Evolutionary conservation across 1,140 invertebrate species (phyloP), one percentile per base, ranked within the genome.

Genomic region (Chionoecetes opilio): DNA sequence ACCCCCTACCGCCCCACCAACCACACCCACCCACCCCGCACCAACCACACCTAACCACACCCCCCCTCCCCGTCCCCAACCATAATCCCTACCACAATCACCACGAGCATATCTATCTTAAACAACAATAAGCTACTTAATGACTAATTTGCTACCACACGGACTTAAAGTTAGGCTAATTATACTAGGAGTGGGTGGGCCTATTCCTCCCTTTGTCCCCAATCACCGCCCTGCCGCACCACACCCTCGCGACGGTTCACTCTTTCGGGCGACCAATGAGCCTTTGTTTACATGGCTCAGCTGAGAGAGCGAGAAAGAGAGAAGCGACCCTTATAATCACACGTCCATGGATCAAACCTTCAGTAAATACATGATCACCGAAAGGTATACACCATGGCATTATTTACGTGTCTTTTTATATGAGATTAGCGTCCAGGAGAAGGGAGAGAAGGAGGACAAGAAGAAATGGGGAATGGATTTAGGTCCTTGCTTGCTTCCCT

Each of bases 91-190:
- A 8, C 41, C 41, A 14, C n/a, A n/a, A 90, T 90, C 38, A n/a
- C 29, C 9, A 21, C 2, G 31, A 17, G 41, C n/a, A n/a, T n/a
- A n/a, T n/a, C n/a, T n/a, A n/a, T n/a, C n/a, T n/a, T n/a, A n/a
- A n/a, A n/a, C 31, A n/a, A 38, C 35, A 91, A 91, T n/a, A 31
- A 63, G 9, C 46, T 14, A 63, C 38, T 91, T 91, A 75, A 91
- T 91, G 89, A 91, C 9, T 53, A 75, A 91, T 91, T 91, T 75
- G 75, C 75, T 46, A 53, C 31, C 46, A 63, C 9, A 17, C 3
- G 17, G 5, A 34, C 89, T 38, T 17, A n/a, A 75, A 14, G n/a
- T 91, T 91, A 75, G 89, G 89, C n/a, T 91, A 91, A 91, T 91
- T 91, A 38, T 63, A 14, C 46, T 0, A 35, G 38, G 53, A 63